Evolutionary conservation across 30 jellyfish, hydroid and myxozoan species (phyloP).

Genomic region (Hydra vulgaris): DNA sequence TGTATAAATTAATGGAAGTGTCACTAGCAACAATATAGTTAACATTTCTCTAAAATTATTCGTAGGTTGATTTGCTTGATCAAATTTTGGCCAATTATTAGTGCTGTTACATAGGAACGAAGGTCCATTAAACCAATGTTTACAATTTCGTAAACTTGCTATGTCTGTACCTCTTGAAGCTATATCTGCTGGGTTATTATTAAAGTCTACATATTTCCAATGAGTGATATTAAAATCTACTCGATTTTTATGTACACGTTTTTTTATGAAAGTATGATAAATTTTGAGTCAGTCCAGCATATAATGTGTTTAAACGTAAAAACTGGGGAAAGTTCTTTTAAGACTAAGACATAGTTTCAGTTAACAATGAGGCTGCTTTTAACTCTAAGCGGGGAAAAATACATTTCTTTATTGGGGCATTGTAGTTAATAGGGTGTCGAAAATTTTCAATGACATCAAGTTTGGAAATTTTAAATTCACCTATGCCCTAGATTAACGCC

Average conservation of each 20-base stretch:
- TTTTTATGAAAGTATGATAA: not conserved
- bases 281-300: conserved; percentile 14
- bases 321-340: not conserved
- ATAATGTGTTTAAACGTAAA: not conserved
- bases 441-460: not conserved
- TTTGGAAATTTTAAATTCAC: not conserved
- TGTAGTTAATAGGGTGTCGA: not conserved
- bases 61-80: not conserved
- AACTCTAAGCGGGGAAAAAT: conserved; percentile 6
- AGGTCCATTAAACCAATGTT: not conserved
- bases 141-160: not conserved
- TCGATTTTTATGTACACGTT: conserved; percentile 2
- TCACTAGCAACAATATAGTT: not conserved
- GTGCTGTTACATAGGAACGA: not conserved
- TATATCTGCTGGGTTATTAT: conserved; percentile 16
- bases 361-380: not conserved
- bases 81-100: not conserved
- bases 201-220: not conserved
- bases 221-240: not conserved
- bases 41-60: not conserved
- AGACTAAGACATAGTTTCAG: not conserved
- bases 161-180: conserved; percentile 5
- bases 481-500: not conserved
- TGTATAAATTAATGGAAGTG: not conserved
- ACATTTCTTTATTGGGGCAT: not conserved